Percentiles rank a stretch among this genome's conserved stretches.
These are phyloP conservation scores for Ceyx cyanopectus DNA, from an alignment of 2,113 vertebrate genomes.

Conservation along the genomic window DNA sequence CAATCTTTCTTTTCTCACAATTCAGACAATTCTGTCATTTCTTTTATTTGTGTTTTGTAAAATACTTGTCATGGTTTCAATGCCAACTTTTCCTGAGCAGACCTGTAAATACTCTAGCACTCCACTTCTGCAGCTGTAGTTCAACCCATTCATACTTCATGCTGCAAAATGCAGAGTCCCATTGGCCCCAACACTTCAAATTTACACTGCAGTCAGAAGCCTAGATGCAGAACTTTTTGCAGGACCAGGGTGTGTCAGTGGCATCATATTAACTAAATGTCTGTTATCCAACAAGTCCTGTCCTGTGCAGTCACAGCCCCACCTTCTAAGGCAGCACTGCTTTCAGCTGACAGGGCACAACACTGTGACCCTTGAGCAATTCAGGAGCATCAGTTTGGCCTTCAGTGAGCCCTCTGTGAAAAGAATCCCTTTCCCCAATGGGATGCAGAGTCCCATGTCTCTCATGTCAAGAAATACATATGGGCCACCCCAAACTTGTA, in stretches of 20 bases:
- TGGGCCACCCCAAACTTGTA: background rate
- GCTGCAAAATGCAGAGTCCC: background rate
- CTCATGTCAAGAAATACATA: background rate
- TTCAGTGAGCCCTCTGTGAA: background rate
- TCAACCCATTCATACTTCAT: background rate
- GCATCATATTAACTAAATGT: background rate
- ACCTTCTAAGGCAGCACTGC: background rate
- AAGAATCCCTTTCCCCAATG: background rate
- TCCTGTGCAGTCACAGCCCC: background rate
- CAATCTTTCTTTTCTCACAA: background rate
- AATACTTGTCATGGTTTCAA: background rate
- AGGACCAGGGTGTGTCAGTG: background rate
- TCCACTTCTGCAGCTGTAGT: background rate
- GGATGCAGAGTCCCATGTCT: background rate
- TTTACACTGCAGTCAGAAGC: fast-evolving
- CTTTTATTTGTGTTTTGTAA: background rate
- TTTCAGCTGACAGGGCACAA: background rate
- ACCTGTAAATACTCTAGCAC: background rate
- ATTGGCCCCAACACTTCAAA: background rate
- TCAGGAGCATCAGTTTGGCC: background rate
- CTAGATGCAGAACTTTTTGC: background rate
- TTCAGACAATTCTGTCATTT: background rate
- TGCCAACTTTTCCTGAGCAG: background rate
- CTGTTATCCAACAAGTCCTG: background rate
- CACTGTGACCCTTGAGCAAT: background rate